These are phyloP conservation scores for Anoura caudifer DNA, from an alignment of 2,113 vertebrate genomes.

Conservation along the genomic window DNA sequence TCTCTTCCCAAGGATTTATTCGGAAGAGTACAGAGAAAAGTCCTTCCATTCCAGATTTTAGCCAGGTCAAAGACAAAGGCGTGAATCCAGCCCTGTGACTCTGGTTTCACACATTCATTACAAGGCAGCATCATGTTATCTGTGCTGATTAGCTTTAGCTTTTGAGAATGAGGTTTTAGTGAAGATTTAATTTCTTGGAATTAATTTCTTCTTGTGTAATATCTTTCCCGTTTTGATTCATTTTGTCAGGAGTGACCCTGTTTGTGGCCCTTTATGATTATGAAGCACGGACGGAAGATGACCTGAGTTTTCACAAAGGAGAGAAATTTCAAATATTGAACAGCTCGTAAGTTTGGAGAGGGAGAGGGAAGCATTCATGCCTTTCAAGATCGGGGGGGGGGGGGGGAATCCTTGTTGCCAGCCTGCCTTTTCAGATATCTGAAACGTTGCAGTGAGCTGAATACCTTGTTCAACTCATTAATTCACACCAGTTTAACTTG, in stretches of 20 bases:
- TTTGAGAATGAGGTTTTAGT: background rate
- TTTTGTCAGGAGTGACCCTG: slow-evolving; percentile 92
- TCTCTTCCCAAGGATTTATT: background rate
- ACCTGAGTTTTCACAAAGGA: slow-evolving; percentile 98
- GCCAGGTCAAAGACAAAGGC: background rate
- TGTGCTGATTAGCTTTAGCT: background rate
- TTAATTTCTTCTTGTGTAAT: background rate
- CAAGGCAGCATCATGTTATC: background rate
- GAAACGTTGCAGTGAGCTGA: background rate
- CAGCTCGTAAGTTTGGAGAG: slow-evolving; percentile 92
- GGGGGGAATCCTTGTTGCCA: background rate
- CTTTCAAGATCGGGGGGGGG: background rate
- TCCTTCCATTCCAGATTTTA: background rate
- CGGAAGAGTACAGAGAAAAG: background rate
- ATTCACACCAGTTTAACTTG: slow-evolving; percentile 6
- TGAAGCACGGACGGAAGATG: slow-evolving; percentile 96
- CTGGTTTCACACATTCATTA: background rate
- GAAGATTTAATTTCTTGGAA: background rate
- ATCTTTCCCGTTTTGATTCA: slow-evolving; percentile 21
- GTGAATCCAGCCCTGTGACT: background rate
- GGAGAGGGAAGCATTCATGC: background rate
- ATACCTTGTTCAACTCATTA: background rate
- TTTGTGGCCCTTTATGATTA: slow-evolving; percentile 99
- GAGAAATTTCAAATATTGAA: slow-evolving; percentile 98
- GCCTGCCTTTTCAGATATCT: background rate